Evolutionary conservation across 2,797 vertebrate species (phyloP).

Genomic region (Pipistrellus pipistrellus): DNA sequence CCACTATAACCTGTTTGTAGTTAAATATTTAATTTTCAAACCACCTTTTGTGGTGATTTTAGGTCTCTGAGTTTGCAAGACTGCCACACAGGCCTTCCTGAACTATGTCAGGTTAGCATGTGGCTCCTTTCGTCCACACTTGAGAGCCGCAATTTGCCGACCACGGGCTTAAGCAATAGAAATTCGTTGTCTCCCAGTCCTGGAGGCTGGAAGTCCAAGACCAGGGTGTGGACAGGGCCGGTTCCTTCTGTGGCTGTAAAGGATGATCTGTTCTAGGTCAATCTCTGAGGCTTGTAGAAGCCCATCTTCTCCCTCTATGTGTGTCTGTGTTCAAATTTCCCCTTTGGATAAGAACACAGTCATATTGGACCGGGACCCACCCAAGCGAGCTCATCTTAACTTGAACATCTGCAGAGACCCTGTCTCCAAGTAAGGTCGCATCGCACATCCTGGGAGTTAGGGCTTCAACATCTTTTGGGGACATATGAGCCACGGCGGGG

Average conservation of each 20-base stretch:
- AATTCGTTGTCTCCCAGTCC: rapidly evolving
- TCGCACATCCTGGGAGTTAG: background rate
- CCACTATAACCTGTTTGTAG: too few species aligned
- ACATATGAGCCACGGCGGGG: rapidly evolving
- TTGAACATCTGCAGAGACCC: background rate
- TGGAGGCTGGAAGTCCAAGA: background rate
- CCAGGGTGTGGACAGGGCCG: rapidly evolving
- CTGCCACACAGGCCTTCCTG: too few species aligned
- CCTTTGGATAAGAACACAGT: background rate
- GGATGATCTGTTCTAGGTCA: rapidly evolving
- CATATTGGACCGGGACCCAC: background rate
- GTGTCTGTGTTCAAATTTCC: rapidly evolving
- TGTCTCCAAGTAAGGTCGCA: background rate
- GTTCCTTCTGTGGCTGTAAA: background rate
- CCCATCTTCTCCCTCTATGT: too few species aligned
- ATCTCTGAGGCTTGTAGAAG: rapidly evolving
- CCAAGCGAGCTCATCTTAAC: rapidly evolving
- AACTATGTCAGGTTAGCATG: too few species aligned
- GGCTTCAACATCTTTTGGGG: rapidly evolving
- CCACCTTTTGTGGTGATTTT: too few species aligned
- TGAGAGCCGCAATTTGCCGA: too few species aligned
- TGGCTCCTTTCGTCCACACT: too few species aligned
- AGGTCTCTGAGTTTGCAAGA: too few species aligned
- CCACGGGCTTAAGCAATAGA: rapidly evolving
- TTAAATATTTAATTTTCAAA: too few species aligned